phyloP scores from a whole-genome alignment of 2,888 invertebrate species.

The Drosophila helvetica region DNA sequence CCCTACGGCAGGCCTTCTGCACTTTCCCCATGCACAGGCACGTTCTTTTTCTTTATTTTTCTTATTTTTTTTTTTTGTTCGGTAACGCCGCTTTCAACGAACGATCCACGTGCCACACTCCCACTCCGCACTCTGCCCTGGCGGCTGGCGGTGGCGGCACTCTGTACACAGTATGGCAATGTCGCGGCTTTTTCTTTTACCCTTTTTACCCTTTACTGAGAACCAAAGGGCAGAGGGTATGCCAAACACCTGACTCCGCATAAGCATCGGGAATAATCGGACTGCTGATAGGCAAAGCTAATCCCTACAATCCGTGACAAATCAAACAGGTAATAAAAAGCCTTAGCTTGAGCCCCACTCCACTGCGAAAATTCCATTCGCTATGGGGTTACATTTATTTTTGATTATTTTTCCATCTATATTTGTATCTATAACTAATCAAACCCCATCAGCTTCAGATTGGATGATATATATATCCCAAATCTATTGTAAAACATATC shows the following conservation, averaged over 20 bases:
- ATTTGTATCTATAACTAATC: no score
- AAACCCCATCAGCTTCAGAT: no score
- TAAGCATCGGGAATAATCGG: not conserved
- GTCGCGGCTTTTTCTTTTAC: constrained; percentile 68
- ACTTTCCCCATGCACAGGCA: constrained; percentile 51
- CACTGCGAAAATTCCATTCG: no score
- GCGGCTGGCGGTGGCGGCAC: constrained; percentile 19
- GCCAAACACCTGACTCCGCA: not conserved
- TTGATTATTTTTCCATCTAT: no score
- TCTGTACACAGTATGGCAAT: constrained; percentile 71
- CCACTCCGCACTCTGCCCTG: constrained; percentile 13
- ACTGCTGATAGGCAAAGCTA: not conserved
- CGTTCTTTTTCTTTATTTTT: constrained; percentile 11
- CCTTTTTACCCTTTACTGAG: constrained; percentile 35
- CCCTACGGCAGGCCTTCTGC: constrained; percentile 53
- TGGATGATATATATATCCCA: no score
- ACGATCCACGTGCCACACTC: constrained; percentile 12
- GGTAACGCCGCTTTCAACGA: constrained; percentile 41
- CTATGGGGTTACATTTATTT: no score
- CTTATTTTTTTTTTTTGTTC: not conserved
- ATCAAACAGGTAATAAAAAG: not conserved
- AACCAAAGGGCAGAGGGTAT: not conserved
- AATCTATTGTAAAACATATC: no score
- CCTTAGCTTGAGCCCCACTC: not conserved
- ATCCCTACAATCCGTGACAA: not conserved